These are phyloP conservation scores for Diplazon laetatorius DNA, from an alignment of 2,888 invertebrate species.

Conservation along the genomic window DNA sequence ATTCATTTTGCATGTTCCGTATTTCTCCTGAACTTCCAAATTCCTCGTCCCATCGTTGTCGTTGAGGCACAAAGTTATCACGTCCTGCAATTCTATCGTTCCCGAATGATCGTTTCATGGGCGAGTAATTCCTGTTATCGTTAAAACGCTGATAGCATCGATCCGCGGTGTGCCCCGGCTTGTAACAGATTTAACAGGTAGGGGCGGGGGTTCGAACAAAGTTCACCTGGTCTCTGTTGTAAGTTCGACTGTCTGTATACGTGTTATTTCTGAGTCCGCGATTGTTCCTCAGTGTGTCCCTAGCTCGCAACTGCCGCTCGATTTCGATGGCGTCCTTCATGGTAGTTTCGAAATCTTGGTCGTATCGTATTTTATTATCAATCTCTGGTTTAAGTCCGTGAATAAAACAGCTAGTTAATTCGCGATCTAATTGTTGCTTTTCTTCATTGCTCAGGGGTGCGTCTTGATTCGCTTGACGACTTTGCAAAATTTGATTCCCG, in stretches of 20 bases:
- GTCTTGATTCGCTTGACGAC: background rate
- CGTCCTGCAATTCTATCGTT: no score
- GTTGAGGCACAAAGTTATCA: no score
- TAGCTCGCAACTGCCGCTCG: conserved; percentile 18
- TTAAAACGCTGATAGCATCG: conserved; percentile 2
- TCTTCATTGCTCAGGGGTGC: background rate
- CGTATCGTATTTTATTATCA: background rate
- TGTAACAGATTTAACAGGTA: conserved; percentile 12
- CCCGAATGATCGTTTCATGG: no score
- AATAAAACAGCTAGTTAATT: conserved; percentile 17
- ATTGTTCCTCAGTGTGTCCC: background rate
- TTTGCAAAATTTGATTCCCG: background rate
- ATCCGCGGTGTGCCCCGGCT: conserved; percentile 10
- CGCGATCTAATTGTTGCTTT: background rate
- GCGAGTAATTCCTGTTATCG: no score
- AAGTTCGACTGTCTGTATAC: background rate
- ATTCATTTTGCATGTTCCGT: no score
- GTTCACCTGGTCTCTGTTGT: conserved; percentile 13
- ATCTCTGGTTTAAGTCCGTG: conserved; percentile 29
- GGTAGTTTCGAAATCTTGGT: conserved; percentile 6
- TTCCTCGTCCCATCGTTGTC: no score
- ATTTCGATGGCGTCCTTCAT: conserved; percentile 41
- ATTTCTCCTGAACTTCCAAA: no score
- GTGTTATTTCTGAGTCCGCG: background rate
- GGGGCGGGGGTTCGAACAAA: background rate